Evolutionary conservation across 2,113 vertebrate genomes (phyloP).

Genomic region (Boulengeromyrus knoepffleri): DNA sequence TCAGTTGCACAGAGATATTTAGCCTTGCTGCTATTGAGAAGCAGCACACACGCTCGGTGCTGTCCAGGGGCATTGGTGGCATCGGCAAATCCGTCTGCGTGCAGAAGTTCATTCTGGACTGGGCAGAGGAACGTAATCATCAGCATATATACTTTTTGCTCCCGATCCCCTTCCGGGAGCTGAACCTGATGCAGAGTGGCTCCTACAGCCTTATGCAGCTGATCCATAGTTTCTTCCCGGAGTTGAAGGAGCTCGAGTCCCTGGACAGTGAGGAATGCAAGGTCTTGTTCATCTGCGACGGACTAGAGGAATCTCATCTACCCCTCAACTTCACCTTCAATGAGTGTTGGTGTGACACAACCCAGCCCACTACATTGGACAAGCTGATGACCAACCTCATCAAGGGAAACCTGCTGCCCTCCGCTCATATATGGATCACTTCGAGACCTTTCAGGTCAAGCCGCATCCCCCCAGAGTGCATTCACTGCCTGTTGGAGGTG

Average conservation of each 20-base stretch:
- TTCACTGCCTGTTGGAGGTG: conserved; percentile 42
- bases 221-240: conserved; percentile 50
- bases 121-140: conserved; percentile 44
- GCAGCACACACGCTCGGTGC: background rate
- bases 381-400: conserved; percentile 53
- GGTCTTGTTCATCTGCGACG: conserved; percentile 56
- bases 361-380: conserved; percentile 10
- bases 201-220: conserved; percentile 40
- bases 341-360: conserved; percentile 24
- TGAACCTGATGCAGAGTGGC: conserved; percentile 38
- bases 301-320: conserved; percentile 48
- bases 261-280: conserved; percentile 34
- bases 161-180: conserved; percentile 47
- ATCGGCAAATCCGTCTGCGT: conserved; percentile 7
- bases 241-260: conserved; percentile 40
- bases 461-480: conserved; percentile 38
- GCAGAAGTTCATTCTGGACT: conserved; percentile 50
- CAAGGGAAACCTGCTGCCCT: conserved; percentile 41
- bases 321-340: conserved; percentile 43
- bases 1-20: conserved; percentile 40
- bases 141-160: conserved; percentile 48
- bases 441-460: conserved; percentile 33
- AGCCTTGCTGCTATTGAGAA: background rate
- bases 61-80: conserved; percentile 7
- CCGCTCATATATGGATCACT: conserved; percentile 29